These are phyloP conservation scores for Machimus atricapillus DNA, from an alignment of 2,888 invertebrate species.

Conservation along the genomic window DNA sequence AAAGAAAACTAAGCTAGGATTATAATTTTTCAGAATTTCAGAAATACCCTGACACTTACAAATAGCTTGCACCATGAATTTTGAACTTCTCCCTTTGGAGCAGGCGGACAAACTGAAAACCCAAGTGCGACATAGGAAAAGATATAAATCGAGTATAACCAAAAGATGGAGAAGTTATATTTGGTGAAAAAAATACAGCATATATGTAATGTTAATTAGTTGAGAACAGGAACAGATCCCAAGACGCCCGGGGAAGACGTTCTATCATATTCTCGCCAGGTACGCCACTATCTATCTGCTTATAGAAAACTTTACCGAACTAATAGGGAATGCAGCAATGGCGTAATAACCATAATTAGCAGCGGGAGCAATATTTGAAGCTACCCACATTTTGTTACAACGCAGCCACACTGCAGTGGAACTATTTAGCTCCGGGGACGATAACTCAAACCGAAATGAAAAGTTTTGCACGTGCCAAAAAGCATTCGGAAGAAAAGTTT, in stretches of 20 bases:
- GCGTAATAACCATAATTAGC: slow-evolving; percentile 19
- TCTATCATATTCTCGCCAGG: not conserved
- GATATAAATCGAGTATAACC: not conserved
- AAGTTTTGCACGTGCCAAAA: slow-evolving; percentile 40
- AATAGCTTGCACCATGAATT: slow-evolving; percentile 11
- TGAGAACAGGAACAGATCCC: not conserved
- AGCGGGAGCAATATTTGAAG: not conserved
- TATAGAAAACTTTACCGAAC: not conserved
- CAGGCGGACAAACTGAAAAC: not conserved
- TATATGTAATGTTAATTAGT: not conserved
- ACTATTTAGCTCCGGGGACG: slow-evolving; percentile 31
- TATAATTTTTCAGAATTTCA: slow-evolving; percentile 32
- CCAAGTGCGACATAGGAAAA: not conserved
- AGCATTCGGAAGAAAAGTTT: slow-evolving; percentile 35
- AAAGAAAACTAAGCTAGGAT: slow-evolving; percentile 26
- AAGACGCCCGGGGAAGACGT: not conserved
- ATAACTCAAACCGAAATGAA: slow-evolving; percentile 37
- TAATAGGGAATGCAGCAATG: not conserved
- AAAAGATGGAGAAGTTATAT: not conserved
- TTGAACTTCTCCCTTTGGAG: not conserved
- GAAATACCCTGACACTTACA: slow-evolving; percentile 20
- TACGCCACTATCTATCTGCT: not conserved
- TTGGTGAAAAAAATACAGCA: not conserved
- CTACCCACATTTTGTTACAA: slow-evolving; percentile 9
- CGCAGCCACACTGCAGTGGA: slow-evolving; percentile 3